Percentiles rank a stretch among this genome's conserved stretches.
Evolutionary conservation across 2,888 invertebrate genomes (phyloP).

Genomic region (Eremobia ochroleuca): DNA sequence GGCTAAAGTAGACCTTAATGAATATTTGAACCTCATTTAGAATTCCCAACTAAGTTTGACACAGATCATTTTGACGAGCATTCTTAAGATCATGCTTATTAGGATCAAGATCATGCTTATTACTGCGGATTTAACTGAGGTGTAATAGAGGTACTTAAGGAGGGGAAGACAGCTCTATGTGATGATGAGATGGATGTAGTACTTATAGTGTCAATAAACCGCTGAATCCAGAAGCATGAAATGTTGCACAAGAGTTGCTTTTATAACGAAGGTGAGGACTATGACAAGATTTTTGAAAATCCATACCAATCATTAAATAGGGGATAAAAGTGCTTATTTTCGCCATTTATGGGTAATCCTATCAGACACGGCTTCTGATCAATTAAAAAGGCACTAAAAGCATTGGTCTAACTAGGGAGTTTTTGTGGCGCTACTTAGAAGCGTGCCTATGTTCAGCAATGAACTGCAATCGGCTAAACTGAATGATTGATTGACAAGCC

Average conservation of each 20-base stretch:
- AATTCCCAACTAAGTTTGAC: conserved; percentile 17
- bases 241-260: too few relatives aligned
- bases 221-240: background rate
- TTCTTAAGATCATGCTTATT: background rate
- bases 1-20: conserved; percentile 19
- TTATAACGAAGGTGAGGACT: background rate
- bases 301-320: background rate
- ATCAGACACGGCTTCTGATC: background rate
- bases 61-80: background rate
- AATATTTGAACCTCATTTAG: conserved; percentile 39
- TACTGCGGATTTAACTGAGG: too few relatives aligned
- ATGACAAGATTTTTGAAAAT: background rate
- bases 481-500: conserved; percentile 40
- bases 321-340: background rate
- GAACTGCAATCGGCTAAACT: background rate
- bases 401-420: background rate
- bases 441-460: background rate
- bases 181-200: too few relatives aligned
- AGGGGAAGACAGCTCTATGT: too few relatives aligned
- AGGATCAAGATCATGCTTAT: too few relatives aligned
- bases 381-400: background rate
- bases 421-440: background rate
- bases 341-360: background rate
- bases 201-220: too few relatives aligned
- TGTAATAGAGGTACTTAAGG: too few relatives aligned